A percentile compares a stretch with the other conserved stretches of the same genome.
Evolutionary conservation across 2,888 invertebrate genomes (phyloP).

Genomic region (Agapetus fuscipes): DNA sequence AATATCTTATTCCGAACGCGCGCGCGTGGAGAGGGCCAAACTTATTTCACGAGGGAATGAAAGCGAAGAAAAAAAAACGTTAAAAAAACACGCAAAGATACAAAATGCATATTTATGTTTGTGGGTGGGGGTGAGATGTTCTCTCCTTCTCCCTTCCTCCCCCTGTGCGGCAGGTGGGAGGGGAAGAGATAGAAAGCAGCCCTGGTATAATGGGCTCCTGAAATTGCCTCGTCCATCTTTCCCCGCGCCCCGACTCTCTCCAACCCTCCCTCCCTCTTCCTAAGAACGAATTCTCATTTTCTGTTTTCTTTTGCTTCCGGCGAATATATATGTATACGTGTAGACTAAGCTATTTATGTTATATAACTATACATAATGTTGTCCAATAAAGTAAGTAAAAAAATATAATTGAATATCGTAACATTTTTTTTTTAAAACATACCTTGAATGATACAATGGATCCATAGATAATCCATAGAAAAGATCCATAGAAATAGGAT

Average conservation of each 20-base stretch:
- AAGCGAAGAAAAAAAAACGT: background rate
- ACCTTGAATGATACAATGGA: too few relatives aligned
- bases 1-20: too few relatives aligned
- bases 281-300: slow-evolving; percentile 50
- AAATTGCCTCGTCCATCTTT: slow-evolving; percentile 63
- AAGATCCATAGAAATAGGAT: too few relatives aligned
- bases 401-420: too few relatives aligned
- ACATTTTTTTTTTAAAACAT: too few relatives aligned
- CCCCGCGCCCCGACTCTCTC: slow-evolving; percentile 32
- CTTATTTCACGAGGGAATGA: background rate
- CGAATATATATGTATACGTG: too few relatives aligned
- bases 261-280: slow-evolving; percentile 24
- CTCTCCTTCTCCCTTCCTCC: slow-evolving; percentile 17
- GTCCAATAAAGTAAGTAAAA: too few relatives aligned
- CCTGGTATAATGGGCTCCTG: slow-evolving; percentile 61
- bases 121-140: background rate
- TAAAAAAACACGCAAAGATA: background rate
- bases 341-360: too few relatives aligned
- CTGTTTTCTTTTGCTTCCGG: slow-evolving; percentile 44
- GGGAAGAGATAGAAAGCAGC: slow-evolving; percentile 51
- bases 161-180: slow-evolving; percentile 24
- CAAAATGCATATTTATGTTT: slow-evolving; percentile 4
- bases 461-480: too few relatives aligned
- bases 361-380: too few relatives aligned
- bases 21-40: too few relatives aligned